A percentile compares a stretch with the other conserved stretches of the same genome.
Evolutionary conservation across 2,113 vertebrate species (phyloP).

Genomic region (Anser cygnoides): DNA sequence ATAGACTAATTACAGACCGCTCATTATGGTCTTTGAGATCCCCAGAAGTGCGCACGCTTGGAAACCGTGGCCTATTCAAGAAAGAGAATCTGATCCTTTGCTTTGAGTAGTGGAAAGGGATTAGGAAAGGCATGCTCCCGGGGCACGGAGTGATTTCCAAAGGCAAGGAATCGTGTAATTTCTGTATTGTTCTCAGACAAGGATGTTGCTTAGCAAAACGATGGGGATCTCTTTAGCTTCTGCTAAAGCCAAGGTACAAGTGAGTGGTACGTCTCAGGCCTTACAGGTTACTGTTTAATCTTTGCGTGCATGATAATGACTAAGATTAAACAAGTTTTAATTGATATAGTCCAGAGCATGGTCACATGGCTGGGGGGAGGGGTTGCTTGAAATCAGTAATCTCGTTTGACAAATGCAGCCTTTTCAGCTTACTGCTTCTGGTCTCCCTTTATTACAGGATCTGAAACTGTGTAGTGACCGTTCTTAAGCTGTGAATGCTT

Average conservation of each 20-base stretch:
- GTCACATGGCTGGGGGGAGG: not conserved
- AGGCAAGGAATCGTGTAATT: not conserved
- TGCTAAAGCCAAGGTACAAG: not conserved
- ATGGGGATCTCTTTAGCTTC: not conserved
- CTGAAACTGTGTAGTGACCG: not conserved
- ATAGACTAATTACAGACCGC: not conserved
- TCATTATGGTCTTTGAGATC: not conserved
- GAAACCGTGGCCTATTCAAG: not conserved
- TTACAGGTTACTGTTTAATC: slow-evolving; percentile 54
- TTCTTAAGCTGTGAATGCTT: not conserved
- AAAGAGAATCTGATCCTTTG: slow-evolving; percentile 12
- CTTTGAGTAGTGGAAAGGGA: not conserved
- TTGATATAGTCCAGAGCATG: not conserved
- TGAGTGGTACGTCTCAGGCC: not conserved
- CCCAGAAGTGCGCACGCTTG: not conserved
- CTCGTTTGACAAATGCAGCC: not conserved
- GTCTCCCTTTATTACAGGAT: not conserved
- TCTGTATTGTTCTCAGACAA: not conserved
- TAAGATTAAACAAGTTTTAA: slow-evolving; percentile 45
- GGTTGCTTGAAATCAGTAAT: slow-evolving; percentile 7
- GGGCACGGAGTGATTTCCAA: not conserved
- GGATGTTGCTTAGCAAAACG: not conserved
- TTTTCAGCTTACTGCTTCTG: not conserved
- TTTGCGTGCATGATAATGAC: not conserved
- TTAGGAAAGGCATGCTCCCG: not conserved